Conservation (phyloP, 2,888 invertebrate genomes). For the Cremastinae sp. region DNA sequence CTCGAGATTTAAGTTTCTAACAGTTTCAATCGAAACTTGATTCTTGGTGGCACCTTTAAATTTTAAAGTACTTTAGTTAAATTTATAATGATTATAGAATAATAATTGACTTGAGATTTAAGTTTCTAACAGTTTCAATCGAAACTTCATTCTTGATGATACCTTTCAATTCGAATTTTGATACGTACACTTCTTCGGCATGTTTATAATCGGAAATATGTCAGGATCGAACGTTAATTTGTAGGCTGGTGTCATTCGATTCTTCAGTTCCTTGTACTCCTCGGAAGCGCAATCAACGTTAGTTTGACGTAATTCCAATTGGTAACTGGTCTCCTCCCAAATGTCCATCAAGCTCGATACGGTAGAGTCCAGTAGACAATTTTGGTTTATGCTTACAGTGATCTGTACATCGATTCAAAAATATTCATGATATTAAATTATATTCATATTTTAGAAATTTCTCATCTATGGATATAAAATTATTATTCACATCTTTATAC, state of each 20-base stretch:
- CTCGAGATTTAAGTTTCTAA: no score
- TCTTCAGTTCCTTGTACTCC: conserved; percentile 87
- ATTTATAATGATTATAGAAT: no score
- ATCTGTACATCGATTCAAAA: conserved; percentile 73
- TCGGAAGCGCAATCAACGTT: conserved; percentile 89
- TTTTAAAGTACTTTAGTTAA: no score
- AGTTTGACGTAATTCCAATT: conserved; percentile 92
- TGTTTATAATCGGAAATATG: conserved; percentile 79
- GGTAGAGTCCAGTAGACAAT: conserved; percentile 83
- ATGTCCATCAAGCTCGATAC: conserved; percentile 87
- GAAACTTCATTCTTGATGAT: no score
- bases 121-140: no score
- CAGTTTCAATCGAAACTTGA: no score
- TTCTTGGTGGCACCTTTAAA: no score
- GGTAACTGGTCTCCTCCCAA: conserved; percentile 98
- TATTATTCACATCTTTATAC: no score
- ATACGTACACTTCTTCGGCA: conserved; percentile 52
- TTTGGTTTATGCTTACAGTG: conserved; percentile 83
- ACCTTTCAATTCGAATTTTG: conserved; percentile 29
- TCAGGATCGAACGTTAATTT: conserved; percentile 87
- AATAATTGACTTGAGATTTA: no score
- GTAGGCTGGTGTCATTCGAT: conserved; percentile 88
- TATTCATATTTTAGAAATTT: no score
- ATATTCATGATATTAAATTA: not conserved
- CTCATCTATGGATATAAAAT: no score